Conservation (phyloP, 2,888 invertebrate species). For the Dioctria rufipes region DNA sequence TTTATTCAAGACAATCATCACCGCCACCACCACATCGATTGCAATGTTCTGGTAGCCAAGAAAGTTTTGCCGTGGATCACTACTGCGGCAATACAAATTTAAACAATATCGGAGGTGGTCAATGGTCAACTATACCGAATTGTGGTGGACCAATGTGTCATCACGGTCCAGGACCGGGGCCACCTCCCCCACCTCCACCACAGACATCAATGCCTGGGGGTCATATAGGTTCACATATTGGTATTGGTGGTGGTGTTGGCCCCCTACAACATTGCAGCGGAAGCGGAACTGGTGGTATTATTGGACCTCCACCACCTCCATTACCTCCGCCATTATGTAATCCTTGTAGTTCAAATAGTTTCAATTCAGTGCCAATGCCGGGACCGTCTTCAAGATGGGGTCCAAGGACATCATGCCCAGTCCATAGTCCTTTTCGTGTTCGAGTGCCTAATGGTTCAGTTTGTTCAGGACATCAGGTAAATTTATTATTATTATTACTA, state of each 20-base stretch:
- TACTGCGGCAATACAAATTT: slow-evolving; percentile 68
- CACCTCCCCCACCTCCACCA: slow-evolving; percentile 64
- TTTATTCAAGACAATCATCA: slow-evolving; percentile 72
- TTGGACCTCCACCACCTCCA: slow-evolving; percentile 66
- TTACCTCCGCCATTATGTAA: slow-evolving; percentile 71
- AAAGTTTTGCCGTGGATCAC: slow-evolving; percentile 72
- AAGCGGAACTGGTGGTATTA: slow-evolving; percentile 62
- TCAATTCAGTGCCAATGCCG: slow-evolving; percentile 70
- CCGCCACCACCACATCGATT: slow-evolving; percentile 72
- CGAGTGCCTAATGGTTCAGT: slow-evolving; percentile 72
- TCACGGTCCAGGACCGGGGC: slow-evolving; percentile 65
- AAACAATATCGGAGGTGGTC: slow-evolving; percentile 64
- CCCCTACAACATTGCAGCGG: not conserved
- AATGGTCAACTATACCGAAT: slow-evolving; percentile 67
- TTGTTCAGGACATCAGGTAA: slow-evolving; percentile 73
- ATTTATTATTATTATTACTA: not conserved
- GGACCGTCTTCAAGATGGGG: slow-evolving; percentile 71
- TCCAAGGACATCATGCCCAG: slow-evolving; percentile 71
- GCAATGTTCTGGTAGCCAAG: slow-evolving; percentile 73
- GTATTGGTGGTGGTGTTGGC: slow-evolving; percentile 64
- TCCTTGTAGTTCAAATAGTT: slow-evolving; percentile 71
- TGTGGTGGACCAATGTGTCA: slow-evolving; percentile 66
- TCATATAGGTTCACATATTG: slow-evolving; percentile 66
- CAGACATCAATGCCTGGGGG: slow-evolving; percentile 64
- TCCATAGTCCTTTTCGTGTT: slow-evolving; percentile 72